Percentiles rank a stretch among this genome's conserved stretches.
Conservation (phyloP, 2,113 vertebrate species). For the Peromyscus leucopus region DNA sequence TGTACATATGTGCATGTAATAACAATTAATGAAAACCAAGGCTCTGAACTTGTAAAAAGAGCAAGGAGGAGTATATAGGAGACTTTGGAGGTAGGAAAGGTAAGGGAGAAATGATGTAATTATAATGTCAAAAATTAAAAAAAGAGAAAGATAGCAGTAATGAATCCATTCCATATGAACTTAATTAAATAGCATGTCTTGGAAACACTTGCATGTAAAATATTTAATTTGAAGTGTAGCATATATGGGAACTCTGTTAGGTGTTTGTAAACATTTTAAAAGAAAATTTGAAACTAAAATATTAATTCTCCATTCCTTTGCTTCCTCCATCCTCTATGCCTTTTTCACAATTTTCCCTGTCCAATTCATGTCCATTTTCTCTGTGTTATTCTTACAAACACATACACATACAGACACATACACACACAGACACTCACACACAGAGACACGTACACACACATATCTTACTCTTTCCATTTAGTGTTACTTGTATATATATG, state of each 20-base stretch:
- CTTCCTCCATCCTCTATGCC: neutral
- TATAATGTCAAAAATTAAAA: neutral
- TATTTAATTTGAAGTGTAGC: neutral
- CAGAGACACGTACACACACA: neutral
- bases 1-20: neutral
- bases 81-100: neutral
- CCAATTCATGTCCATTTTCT: neutral
- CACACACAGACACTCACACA: neutral
- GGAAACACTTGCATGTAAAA: neutral
- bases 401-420: no score
- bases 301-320: neutral
- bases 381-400: neutral
- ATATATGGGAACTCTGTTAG: neutral
- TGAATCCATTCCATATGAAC: neutral
- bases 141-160: neutral
- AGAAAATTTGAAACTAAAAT: neutral
- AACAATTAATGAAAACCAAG: neutral
- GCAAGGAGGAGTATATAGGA: neutral
- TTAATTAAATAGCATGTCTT: neutral
- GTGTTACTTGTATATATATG: neutral
- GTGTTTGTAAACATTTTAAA: neutral
- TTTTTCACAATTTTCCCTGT: neutral
- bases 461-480: neutral
- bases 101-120: neutral
- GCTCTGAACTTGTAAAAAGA: neutral